Evolutionary conservation across 2,797 vertebrate genomes (phyloP).

Genomic region (Choloepus didactylus): DNA sequence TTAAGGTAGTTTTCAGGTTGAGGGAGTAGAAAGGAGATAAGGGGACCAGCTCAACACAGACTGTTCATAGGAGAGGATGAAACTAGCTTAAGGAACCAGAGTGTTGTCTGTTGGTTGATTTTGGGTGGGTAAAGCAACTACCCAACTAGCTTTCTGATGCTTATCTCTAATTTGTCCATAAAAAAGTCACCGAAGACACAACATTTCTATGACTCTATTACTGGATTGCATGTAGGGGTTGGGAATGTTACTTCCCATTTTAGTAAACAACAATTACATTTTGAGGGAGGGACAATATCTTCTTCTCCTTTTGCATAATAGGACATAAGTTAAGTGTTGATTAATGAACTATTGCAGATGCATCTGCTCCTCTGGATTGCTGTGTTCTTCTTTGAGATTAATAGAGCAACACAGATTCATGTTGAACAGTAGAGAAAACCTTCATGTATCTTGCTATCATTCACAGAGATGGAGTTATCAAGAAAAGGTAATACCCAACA

Average conservation of each 20-base stretch:
- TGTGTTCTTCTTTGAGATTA: background rate
- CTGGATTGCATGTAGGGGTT: background rate
- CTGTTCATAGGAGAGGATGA: too few relatives aligned
- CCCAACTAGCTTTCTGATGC: background rate
- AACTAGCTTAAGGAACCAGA: too few relatives aligned
- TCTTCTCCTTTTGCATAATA: background rate
- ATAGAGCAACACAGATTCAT: background rate
- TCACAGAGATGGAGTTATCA: background rate
- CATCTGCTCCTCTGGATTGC: background rate
- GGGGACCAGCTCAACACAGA: fast-evolving
- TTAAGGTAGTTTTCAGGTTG: background rate
- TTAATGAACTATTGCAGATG: background rate
- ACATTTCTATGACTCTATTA: background rate
- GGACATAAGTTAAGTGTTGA: background rate
- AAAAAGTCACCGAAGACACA: background rate
- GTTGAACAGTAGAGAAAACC: background rate
- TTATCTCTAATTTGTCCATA: background rate
- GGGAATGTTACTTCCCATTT: background rate
- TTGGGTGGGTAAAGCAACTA: background rate
- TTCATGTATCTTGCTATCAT: background rate
- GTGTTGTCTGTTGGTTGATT: background rate
- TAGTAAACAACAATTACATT: background rate
- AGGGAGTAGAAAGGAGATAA: too few relatives aligned
- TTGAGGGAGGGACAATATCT: background rate
- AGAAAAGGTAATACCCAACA: too few relatives aligned